Evolutionary conservation across 2,113 vertebrate species (phyloP).

Genomic region (Lycaon pictus): DNA sequence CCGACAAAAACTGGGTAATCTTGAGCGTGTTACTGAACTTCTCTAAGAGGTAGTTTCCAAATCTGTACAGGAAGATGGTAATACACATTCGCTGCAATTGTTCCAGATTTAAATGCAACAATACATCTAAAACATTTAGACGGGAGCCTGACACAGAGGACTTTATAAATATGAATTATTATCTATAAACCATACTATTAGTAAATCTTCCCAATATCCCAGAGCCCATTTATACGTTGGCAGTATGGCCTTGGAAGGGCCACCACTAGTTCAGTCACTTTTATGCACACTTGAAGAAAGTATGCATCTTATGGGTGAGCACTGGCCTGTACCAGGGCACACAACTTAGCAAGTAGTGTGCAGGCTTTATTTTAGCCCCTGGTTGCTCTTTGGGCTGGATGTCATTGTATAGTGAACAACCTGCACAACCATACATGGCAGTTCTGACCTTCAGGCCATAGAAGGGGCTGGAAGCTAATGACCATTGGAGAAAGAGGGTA

Average conservation of each 20-base stretch:
- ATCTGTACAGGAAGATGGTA: neutral
- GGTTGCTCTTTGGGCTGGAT: neutral
- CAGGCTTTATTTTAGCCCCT: neutral
- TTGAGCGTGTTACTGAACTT: slow-evolving; percentile 44
- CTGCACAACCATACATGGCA: neutral
- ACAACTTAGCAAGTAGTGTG: neutral
- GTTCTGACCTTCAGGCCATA: slow-evolving; percentile 16
- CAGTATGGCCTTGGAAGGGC: neutral
- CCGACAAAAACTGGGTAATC: neutral
- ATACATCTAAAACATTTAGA: slow-evolving; percentile 42
- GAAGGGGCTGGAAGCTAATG: neutral
- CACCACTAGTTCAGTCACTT: neutral
- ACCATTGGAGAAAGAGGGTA: neutral
- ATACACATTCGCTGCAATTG: neutral
- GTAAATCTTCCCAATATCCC: neutral
- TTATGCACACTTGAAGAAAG: neutral
- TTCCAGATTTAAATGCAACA: neutral
- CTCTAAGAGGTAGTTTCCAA: neutral
- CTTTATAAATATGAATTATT: neutral
- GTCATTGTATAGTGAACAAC: neutral
- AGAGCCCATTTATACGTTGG: neutral
- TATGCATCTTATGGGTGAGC: neutral
- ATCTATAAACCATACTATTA: neutral
- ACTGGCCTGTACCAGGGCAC: neutral
- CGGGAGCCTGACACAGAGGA: neutral